Percentiles rank a stretch among this genome's conserved stretches.
These are phyloP conservation scores for Biston betularia DNA, from an alignment of 2,888 invertebrate species.

Conservation along the genomic window DNA sequence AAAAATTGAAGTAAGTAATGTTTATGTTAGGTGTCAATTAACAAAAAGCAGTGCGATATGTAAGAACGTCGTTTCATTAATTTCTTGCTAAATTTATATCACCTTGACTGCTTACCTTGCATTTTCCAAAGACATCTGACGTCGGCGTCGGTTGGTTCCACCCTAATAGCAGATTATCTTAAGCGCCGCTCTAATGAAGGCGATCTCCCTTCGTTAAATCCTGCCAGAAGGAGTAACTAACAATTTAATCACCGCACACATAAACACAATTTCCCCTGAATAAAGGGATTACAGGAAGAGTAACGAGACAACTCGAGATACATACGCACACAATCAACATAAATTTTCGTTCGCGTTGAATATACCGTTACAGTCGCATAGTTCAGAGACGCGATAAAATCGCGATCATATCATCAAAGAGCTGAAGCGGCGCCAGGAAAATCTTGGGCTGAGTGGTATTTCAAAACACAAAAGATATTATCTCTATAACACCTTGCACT, in stretches of 20 bases:
- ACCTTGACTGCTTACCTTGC: neutral
- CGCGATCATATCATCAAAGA: conserved; percentile 59
- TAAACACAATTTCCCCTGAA: conserved; percentile 25
- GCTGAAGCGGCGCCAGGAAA: conserved; percentile 14
- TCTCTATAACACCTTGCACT: too few relatives aligned
- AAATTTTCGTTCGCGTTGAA: conserved; percentile 25
- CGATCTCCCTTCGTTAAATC: conserved; percentile 18
- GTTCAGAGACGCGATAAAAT: conserved; percentile 55
- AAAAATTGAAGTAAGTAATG: too few relatives aligned
- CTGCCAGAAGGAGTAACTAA: conserved; percentile 9
- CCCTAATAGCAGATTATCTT: conserved; percentile 21
- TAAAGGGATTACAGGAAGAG: conserved; percentile 32
- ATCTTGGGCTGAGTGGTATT: conserved; percentile 6
- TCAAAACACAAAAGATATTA: neutral
- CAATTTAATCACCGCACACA: conserved; percentile 25
- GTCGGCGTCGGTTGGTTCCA: neutral
- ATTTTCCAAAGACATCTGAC: neutral
- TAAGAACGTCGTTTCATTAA: too few relatives aligned
- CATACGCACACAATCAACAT: conserved; percentile 30
- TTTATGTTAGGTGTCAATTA: too few relatives aligned
- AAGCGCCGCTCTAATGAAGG: conserved; percentile 13
- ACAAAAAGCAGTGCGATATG: too few relatives aligned
- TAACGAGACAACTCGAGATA: conserved; percentile 42
- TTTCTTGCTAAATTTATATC: too few relatives aligned
- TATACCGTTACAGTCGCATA: conserved; percentile 51